These are phyloP conservation scores for Antennarius maculatus DNA, from an alignment of 2,797 vertebrate genomes.

Conservation along the genomic window DNA sequence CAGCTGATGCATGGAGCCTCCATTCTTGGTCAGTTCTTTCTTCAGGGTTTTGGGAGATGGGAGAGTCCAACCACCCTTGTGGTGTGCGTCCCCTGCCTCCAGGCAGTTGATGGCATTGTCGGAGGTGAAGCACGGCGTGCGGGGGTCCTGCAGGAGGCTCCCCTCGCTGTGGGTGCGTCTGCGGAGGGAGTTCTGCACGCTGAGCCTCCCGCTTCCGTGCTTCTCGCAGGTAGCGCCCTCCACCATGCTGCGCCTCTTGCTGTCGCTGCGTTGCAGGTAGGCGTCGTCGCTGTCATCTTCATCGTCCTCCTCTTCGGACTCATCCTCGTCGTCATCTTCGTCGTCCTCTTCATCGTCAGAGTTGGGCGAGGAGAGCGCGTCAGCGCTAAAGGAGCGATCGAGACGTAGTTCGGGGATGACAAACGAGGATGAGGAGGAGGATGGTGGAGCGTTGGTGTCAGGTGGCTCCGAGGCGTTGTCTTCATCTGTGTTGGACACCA, in stretches of 20 bases:
- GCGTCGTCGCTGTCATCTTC: constrained; percentile 89
- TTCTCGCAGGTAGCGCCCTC: constrained; percentile 85
- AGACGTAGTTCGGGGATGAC: constrained; percentile 91
- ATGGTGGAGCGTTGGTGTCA: constrained; percentile 78
- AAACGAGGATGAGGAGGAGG: constrained; percentile 84
- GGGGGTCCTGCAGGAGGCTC: constrained; percentile 92
- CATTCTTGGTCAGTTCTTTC: constrained; percentile 91
- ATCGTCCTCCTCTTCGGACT: constrained; percentile 79
- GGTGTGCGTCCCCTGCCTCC: constrained; percentile 74
- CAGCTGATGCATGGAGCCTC: constrained; percentile 94
- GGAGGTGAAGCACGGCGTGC: constrained; percentile 89
- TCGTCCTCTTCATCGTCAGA: constrained; percentile 81
- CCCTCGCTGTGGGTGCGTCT: constrained; percentile 96
- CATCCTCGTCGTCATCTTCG: constrained; percentile 82
- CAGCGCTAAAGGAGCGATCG: constrained; percentile 86
- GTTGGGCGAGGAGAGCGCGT: constrained; percentile 76
- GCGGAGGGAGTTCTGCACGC: constrained; percentile 90
- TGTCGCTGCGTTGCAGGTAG: constrained; percentile 83
- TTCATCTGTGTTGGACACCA: constrained; percentile 72
- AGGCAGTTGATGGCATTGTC: constrained; percentile 93
- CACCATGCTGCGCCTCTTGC: constrained; percentile 92
- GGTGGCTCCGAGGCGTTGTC: constrained; percentile 73
- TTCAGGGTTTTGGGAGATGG: constrained; percentile 93
- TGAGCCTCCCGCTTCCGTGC: constrained; percentile 81
- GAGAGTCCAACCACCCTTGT: constrained; percentile 85